Conservation (phyloP, 2,797 vertebrate genomes). For the Tenualosa thibaudeaui region DNA sequence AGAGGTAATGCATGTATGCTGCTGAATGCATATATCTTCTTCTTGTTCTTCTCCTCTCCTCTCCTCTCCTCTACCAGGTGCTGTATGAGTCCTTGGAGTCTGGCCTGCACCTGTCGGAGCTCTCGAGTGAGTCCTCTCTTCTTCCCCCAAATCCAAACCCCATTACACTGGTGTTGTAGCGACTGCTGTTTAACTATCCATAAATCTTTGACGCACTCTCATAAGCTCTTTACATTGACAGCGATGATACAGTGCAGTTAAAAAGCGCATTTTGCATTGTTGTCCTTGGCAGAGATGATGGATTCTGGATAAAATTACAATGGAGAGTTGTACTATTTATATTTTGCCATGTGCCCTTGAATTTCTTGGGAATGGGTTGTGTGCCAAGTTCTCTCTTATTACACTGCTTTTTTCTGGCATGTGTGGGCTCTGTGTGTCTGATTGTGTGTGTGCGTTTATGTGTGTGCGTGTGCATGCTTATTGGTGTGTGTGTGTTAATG, state of each 20-base stretch:
- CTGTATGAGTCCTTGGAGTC: not conserved
- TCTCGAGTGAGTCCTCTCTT: not conserved
- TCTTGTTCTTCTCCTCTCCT: not conserved
- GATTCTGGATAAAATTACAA: not conserved
- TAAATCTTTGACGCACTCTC: not conserved
- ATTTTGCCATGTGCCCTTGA: not conserved
- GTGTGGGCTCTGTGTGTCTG: not conserved
- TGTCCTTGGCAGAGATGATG: not conserved
- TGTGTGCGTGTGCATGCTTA: not conserved
- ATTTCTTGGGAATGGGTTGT: not conserved
- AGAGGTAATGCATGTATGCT: not conserved
- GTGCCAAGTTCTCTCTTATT: not conserved
- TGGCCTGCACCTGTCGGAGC: not conserved
- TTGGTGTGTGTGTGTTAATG: not conserved
- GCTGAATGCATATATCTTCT: not conserved
- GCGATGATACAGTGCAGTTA: not conserved
- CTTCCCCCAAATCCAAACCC: not conserved
- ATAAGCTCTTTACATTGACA: not conserved
- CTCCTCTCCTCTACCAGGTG: not conserved
- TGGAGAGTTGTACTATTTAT: slow-evolving; percentile 5
- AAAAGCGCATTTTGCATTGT: not conserved
- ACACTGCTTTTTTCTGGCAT: not conserved
- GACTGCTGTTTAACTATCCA: not conserved
- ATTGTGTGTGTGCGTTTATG: not conserved
- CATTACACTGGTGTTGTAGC: not conserved